Percentiles rank a stretch among this genome's conserved stretches.
These are phyloP conservation scores for Phymorhynchus buccinoides DNA, from an alignment of 1,140 invertebrate species.

Conservation along the genomic window DNA sequence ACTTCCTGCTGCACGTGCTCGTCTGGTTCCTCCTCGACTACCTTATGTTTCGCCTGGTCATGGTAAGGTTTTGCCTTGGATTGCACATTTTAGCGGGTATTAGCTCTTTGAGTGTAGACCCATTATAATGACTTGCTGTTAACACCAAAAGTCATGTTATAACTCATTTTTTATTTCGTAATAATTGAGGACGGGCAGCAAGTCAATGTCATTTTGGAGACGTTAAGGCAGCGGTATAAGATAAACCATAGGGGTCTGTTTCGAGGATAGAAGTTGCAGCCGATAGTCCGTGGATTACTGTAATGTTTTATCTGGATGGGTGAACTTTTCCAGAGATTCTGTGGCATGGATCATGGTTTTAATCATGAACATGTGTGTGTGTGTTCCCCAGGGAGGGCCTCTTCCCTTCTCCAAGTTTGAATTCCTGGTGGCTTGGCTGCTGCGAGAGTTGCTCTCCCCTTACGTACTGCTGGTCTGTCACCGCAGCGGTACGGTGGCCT, in stretches of 20 bases:
- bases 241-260: too few species aligned
- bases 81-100: too few species aligned
- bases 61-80: constrained; percentile 76
- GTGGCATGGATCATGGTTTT: too few species aligned
- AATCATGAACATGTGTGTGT: neutral
- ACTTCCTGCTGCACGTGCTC: constrained; percentile 93
- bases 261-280: too few species aligned
- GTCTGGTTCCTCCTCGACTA: constrained; percentile 97
- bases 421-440: constrained; percentile 96
- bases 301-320: neutral
- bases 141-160: too few species aligned
- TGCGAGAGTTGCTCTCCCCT: constrained; percentile 91
- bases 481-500: constrained; percentile 87
- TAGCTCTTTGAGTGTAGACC: neutral
- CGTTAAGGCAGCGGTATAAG: too few species aligned
- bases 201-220: too few species aligned
- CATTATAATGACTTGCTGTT: neutral
- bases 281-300: neutral
- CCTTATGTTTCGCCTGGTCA: constrained; percentile 89
- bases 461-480: constrained; percentile 90
- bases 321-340: too few species aligned
- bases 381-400: constrained; percentile 84
- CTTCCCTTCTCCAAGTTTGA: constrained; percentile 96
- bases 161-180: neutral
- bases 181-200: too few species aligned